phyloP scores from a whole-genome alignment of 1,140 invertebrate species.

The Ceratosolen fusciceps region DNA sequence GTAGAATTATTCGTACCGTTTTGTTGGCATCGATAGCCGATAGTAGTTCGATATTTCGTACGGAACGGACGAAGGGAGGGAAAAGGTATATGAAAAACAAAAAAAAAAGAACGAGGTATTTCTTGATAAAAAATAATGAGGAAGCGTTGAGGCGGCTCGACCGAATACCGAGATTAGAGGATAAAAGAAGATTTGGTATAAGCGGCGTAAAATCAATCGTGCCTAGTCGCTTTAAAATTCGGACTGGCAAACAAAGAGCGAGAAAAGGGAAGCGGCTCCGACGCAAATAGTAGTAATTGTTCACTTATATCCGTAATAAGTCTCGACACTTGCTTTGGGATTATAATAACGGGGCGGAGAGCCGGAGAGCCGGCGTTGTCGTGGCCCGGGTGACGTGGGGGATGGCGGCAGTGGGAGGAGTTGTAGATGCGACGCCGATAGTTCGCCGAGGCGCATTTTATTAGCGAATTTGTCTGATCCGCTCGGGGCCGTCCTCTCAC shows the following conservation, averaged over 20 bases:
- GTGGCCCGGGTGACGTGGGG: no score
- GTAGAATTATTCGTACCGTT: no score
- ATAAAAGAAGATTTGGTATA: not conserved
- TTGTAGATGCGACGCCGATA: not conserved
- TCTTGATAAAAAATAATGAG: no score
- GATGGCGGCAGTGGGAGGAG: no score
- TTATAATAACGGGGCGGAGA: not conserved
- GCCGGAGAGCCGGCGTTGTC: no score
- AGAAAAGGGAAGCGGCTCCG: not conserved
- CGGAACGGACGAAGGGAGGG: no score
- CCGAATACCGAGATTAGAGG: not conserved
- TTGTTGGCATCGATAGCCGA: no score
- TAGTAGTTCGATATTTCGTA: no score
- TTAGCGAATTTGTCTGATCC: slow-evolving; percentile 67
- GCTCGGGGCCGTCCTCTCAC: not conserved
- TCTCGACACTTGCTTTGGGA: slow-evolving; percentile 3
- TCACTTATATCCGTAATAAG: slow-evolving; percentile 18
- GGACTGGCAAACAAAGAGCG: not conserved
- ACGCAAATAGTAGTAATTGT: slow-evolving; percentile 19
- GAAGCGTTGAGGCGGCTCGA: no score
- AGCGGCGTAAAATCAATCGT: not conserved
- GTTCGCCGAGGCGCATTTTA: slow-evolving; percentile 62
- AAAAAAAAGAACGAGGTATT: no score
- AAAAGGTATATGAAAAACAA: no score
- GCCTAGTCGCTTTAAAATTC: not conserved